phyloP scores from a whole-genome alignment of 2,113 vertebrate genomes.

The Ciconia boyciana region DNA sequence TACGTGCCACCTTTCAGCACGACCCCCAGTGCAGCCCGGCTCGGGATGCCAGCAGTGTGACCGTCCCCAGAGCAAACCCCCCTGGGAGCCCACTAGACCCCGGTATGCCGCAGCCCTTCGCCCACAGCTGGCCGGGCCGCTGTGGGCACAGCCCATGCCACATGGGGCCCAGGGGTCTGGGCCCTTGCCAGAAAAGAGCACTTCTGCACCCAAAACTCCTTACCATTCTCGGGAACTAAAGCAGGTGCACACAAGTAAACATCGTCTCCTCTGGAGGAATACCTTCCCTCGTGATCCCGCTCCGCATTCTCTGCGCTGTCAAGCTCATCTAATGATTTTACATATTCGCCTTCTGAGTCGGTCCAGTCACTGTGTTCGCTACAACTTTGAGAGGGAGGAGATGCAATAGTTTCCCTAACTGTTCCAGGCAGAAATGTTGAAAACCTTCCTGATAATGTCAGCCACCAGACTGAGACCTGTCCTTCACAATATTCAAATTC shows the following conservation, averaged over 20 bases:
- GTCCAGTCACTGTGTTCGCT: neutral
- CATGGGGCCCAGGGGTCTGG: fast-evolving
- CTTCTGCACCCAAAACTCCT: neutral
- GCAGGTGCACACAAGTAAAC: neutral
- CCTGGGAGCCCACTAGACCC: fast-evolving
- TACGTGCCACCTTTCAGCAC: fast-evolving
- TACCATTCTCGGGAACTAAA: neutral
- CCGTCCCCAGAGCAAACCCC: neutral
- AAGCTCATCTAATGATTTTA: neutral
- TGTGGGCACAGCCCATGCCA: neutral
- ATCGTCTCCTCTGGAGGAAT: fast-evolving
- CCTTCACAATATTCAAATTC: neutral
- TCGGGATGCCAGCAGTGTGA: neutral
- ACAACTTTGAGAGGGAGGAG: neutral
- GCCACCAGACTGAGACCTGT: neutral
- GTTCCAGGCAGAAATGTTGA: neutral
- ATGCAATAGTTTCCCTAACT: neutral
- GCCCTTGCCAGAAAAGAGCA: neutral
- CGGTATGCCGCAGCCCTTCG: fast-evolving
- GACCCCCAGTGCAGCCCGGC: neutral
- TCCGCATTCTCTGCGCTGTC: fast-evolving
- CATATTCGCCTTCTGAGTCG: neutral
- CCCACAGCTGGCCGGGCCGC: fast-evolving
- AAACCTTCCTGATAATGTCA: neutral
- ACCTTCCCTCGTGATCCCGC: neutral